phyloP scores from a whole-genome alignment of 2,888 invertebrate species.

The Caenorhabditis afra region DNA sequence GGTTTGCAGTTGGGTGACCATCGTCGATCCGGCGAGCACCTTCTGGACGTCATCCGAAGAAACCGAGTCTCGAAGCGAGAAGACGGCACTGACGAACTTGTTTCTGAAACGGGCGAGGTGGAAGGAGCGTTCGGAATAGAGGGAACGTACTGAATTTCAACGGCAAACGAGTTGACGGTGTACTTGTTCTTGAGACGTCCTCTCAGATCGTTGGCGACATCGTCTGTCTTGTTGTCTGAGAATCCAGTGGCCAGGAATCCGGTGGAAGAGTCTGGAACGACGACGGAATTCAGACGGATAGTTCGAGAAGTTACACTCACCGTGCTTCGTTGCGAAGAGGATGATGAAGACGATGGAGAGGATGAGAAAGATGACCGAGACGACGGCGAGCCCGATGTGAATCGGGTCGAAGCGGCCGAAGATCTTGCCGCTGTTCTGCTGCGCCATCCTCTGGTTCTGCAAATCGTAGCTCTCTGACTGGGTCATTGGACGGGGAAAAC shows the following conservation, averaged over 20 bases:
- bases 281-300: too few relatives aligned
- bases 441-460: conserved; percentile 45
- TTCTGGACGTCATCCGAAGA: conserved; percentile 39
- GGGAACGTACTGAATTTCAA: conserved; percentile 40
- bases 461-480: conserved; percentile 50
- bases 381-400: conserved; percentile 49
- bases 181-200: conserved; percentile 48
- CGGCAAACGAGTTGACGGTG: conserved; percentile 43
- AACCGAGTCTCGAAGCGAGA: conserved; percentile 44
- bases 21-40: conserved; percentile 25
- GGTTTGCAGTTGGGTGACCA: conserved; percentile 48
- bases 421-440: conserved; percentile 28
- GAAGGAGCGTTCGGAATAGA: neutral
- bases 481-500: conserved; percentile 14
- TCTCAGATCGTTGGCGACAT: conserved; percentile 18
- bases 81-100: conserved; percentile 45
- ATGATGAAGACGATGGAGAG: conserved; percentile 57
- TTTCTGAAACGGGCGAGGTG: conserved; percentile 16
- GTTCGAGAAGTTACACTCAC: conserved; percentile 29
- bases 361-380: conserved; percentile 48
- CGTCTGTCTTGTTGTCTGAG: conserved; percentile 17
- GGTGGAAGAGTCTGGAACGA: conserved; percentile 36
- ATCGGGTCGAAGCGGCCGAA: conserved; percentile 54
- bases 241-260: conserved; percentile 51
- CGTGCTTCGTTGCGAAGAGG: conserved; percentile 56